phyloP scores from a whole-genome alignment of 2,888 invertebrate species.

The Metallyticus violacea region DNA sequence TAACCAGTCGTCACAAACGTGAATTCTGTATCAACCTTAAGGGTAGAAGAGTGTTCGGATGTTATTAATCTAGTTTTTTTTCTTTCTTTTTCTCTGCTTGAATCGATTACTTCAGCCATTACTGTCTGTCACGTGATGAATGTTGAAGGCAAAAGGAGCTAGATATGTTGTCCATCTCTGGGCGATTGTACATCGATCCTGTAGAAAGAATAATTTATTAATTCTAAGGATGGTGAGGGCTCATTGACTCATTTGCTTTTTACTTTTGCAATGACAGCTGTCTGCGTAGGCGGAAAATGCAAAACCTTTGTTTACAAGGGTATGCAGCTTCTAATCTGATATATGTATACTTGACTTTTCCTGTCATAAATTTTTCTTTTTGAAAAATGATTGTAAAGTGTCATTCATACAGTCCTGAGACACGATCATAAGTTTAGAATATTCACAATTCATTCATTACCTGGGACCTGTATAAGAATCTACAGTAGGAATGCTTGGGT shows the following conservation, averaged over 20 bases:
- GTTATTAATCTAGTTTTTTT: not conserved
- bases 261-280: not conserved
- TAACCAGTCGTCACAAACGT: not conserved
- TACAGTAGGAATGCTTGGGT: no score
- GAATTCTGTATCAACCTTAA: not conserved
- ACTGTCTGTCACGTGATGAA: not conserved
- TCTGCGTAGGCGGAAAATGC: no score
- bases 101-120: not conserved
- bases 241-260: not conserved
- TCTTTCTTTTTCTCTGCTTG: not conserved
- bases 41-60: not conserved
- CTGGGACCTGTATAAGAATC: no score
- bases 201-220: not conserved
- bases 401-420: no score
- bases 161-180: not conserved
- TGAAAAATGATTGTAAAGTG: no score
- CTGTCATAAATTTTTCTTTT: no score
- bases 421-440: no score
- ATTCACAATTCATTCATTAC: no score
- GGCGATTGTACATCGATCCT: not conserved
- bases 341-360: no score
- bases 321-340: no score
- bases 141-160: not conserved
- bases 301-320: no score
- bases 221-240: not conserved